Evolutionary conservation across 2,797 vertebrate species (phyloP).

Genomic region (Melanotaenia maccullochi): DNA sequence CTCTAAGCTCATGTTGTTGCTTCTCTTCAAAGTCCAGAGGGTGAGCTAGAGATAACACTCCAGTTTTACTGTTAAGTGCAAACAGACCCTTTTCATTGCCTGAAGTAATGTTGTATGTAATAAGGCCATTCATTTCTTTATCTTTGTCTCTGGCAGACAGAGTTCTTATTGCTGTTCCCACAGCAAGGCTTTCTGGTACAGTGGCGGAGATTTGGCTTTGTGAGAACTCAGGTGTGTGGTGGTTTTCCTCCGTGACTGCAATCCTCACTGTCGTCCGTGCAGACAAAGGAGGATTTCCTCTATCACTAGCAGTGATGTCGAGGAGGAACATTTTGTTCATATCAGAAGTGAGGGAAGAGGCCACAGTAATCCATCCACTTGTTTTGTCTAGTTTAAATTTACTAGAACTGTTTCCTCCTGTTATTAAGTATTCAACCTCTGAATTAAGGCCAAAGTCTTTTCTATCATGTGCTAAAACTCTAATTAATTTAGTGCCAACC

Average conservation of each 20-base stretch:
- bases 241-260: constrained; percentile 95
- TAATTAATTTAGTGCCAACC: constrained; percentile 90
- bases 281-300: constrained; percentile 93
- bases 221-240: constrained; percentile 97
- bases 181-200: constrained; percentile 90
- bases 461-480: constrained; percentile 89
- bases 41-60: constrained; percentile 86
- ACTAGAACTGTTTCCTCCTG: constrained; percentile 85
- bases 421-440: constrained; percentile 90
- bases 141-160: constrained; percentile 95
- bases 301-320: constrained; percentile 89
- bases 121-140: constrained; percentile 93
- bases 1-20: constrained; percentile 89
- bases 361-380: constrained; percentile 93
- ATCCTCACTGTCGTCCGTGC: constrained; percentile 84
- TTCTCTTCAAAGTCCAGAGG: constrained; percentile 90
- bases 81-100: constrained; percentile 90
- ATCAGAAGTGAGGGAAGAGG: constrained; percentile 88
- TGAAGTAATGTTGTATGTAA: constrained; percentile 90
- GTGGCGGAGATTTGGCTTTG: constrained; percentile 90
- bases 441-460: constrained; percentile 97
- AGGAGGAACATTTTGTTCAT: constrained; percentile 88
- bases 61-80: constrained; percentile 90
- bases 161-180: constrained; percentile 88
- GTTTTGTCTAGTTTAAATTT: constrained; percentile 91